Evolutionary conservation across 2,888 invertebrate genomes (phyloP).

Genomic region (Noctua pronuba): DNA sequence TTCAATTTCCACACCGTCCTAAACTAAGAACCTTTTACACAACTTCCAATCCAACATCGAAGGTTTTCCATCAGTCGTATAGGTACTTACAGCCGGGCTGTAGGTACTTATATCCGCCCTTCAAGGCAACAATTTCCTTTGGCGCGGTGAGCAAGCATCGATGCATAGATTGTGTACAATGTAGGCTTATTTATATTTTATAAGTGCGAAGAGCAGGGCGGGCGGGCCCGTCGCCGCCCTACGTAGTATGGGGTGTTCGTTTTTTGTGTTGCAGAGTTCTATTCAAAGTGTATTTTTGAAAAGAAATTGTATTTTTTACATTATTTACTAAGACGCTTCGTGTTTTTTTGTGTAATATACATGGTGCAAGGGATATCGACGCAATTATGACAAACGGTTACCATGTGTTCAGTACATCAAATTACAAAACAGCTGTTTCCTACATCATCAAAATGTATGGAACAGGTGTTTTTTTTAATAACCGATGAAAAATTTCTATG

Average conservation of each 20-base stretch:
- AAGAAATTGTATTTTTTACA: background rate
- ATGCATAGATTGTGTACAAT: slow-evolving; percentile 71
- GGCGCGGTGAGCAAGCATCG: slow-evolving; percentile 63
- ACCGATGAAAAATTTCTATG: too few species aligned
- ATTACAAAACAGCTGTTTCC: too few species aligned
- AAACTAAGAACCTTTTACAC: background rate
- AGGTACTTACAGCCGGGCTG: background rate
- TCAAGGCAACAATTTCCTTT: slow-evolving; percentile 68
- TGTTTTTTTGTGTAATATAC: too few species aligned
- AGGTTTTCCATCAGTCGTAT: slow-evolving; percentile 23
- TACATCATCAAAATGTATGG: too few species aligned
- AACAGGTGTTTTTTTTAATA: too few species aligned
- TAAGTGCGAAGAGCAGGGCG: slow-evolving; percentile 77
- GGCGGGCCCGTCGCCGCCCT: slow-evolving; percentile 74
- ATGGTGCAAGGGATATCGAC: too few species aligned
- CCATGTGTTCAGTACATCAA: too few species aligned
- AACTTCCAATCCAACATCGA: slow-evolving; percentile 24
- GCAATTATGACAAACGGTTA: too few species aligned
- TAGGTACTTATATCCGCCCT: slow-evolving; percentile 46
- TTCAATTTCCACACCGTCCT: background rate
- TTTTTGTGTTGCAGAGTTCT: slow-evolving; percentile 2
- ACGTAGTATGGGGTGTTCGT: slow-evolving; percentile 53
- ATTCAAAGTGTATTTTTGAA: background rate
- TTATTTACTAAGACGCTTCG: background rate
- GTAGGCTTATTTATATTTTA: slow-evolving; percentile 80